phyloP scores from a whole-genome alignment of 2,113 vertebrate species.

The Ictalurus furcatus region DNA sequence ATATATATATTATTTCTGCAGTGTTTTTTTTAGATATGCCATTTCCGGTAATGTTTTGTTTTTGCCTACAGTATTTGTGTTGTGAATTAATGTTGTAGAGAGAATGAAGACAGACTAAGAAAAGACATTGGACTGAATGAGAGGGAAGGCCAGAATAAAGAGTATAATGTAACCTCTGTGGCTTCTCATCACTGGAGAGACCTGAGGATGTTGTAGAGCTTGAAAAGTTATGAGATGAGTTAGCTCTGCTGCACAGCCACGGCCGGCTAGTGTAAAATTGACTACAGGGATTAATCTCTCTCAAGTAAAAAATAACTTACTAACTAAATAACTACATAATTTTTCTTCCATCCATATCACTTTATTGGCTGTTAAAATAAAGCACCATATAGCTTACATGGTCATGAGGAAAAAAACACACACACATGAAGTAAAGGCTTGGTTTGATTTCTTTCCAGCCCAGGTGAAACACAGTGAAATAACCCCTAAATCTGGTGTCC shows the following conservation, averaged over 20 bases:
- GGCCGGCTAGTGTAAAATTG: neutral
- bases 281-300: neutral
- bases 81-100: neutral
- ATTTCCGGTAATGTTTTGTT: neutral
- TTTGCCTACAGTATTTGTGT: neutral
- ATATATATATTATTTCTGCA: neutral
- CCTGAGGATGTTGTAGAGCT: neutral
- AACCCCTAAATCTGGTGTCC: no score
- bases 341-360: no score
- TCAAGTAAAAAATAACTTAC: neutral
- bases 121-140: neutral
- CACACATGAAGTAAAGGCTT: neutral
- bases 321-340: no score
- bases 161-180: neutral
- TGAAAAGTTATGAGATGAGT: neutral
- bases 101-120: neutral
- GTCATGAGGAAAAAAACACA: no score
- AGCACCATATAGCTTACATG: neutral
- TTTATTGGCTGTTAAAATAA: no score
- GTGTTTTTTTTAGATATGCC: neutral
- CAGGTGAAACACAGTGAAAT: no score
- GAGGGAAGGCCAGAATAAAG: neutral
- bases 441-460: neutral
- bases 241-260: neutral
- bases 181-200: neutral